Evolutionary conservation across 2,888 invertebrate genomes (phyloP).

Genomic region (Ypsolopha sequella): DNA sequence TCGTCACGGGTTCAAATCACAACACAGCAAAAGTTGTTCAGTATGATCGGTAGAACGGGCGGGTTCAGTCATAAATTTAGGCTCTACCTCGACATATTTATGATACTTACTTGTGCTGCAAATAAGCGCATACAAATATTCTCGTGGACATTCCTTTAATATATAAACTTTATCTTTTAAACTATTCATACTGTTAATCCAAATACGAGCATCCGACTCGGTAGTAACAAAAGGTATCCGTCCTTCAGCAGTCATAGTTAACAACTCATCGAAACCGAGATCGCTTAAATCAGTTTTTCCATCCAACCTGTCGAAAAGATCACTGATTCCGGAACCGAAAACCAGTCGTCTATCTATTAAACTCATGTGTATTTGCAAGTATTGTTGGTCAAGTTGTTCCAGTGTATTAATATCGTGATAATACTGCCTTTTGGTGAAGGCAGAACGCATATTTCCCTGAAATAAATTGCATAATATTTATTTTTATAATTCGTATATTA

Average conservation of each 20-base stretch:
- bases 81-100: too few relatives aligned
- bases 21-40: too few relatives aligned
- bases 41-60: too few relatives aligned
- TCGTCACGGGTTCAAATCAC: too few relatives aligned
- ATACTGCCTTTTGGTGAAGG: conserved; percentile 2
- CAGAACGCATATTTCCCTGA: conserved; percentile 5
- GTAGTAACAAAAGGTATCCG: not conserved
- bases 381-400: not conserved
- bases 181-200: not conserved
- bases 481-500: not conserved
- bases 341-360: not conserved
- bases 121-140: conserved; percentile 3
- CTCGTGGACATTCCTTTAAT: conserved; percentile 1
- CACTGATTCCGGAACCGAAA: not conserved
- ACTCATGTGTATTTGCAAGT: not conserved
- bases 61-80: too few relatives aligned
- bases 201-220: not conserved
- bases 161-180: not conserved
- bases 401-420: conserved; percentile 1
- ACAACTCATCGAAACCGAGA: not conserved
- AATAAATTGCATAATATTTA: not conserved
- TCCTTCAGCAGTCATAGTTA: not conserved
- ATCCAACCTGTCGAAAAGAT: not conserved
- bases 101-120: conserved; percentile 1
- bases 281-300: not conserved